Evolutionary conservation across 2,888 invertebrate species (phyloP), one percentile per base, ranked within the genome.

Genomic region (Panopea generosa): DNA sequence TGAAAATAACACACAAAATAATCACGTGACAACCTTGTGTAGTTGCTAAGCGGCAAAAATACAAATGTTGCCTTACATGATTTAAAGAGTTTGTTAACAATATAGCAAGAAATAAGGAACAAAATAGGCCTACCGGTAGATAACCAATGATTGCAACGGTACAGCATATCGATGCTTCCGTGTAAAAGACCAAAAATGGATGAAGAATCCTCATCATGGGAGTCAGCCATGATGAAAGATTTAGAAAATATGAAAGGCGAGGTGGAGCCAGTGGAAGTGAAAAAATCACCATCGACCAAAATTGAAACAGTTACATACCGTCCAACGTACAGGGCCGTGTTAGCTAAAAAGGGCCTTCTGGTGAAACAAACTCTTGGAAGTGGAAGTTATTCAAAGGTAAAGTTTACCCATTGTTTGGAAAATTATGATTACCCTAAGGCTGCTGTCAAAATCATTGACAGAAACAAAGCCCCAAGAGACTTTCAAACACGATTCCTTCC

Each of bases 401-500:
- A 97, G 89, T 94, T 96, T 85, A 97, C 97, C 7, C 85, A 83
- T 67, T 86, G 86, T 57, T 68, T 88, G 20, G 81, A 82, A n/a
- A 78, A 82, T 26, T 79, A 84, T n/a, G 82, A 62, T 65, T 43
- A 27, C 11, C 84, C 63, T 59, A 84, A 69, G 57, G 86, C 87
- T 40, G 91, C 89, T 3, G 82, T 91, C 62, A 97, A 97, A 93
- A 96, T 98, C 90, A 95, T 97, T 71, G 97, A 96, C 91, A 95
- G 95, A 1, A 92, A 94, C 11, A 95, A 95, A 89, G 96, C 96
- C 0, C 96, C 96, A 0, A 95, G 95, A 84, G 96, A 97, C 90
- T 96, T 96, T 88, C 95, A 96, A 18, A 94, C 94, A 45, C 96
- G 96, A 91, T 97, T 97, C 92, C 93, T 97, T 67, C 96, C 97